A percentile compares a stretch with the other conserved stretches of the same genome.
Evolutionary conservation across 2,888 invertebrate species (phyloP).

Genomic region (Conops quadrifasciatus): DNA sequence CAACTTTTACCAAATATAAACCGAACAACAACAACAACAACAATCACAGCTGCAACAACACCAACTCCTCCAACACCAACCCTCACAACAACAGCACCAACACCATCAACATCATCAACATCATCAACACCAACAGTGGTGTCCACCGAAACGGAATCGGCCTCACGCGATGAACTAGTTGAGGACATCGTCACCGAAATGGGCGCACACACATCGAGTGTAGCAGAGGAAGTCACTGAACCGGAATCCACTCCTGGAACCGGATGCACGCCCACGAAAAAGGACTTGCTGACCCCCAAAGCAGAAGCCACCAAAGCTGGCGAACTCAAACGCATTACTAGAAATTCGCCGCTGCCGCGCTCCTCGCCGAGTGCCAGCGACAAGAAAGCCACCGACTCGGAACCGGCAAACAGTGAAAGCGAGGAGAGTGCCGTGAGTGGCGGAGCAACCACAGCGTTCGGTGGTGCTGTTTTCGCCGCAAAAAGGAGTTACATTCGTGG

Average conservation of each 20-base stretch:
- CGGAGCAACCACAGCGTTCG: not conserved
- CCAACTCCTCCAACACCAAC: conserved; percentile 27
- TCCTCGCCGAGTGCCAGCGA: conserved; percentile 40
- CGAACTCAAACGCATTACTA: conserved; percentile 49
- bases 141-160: conserved; percentile 28
- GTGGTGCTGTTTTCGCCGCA: not conserved
- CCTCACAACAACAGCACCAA: conserved; percentile 32
- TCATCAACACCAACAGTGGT: conserved; percentile 22
- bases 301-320: conserved; percentile 41
- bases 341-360: conserved; percentile 54
- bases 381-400: conserved; percentile 35
- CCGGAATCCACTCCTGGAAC: conserved; percentile 30
- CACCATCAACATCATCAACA: conserved; percentile 15
- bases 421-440: conserved; percentile 40
- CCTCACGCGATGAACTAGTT: conserved; percentile 18
- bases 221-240: conserved; percentile 32
- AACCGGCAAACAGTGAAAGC: conserved; percentile 43
- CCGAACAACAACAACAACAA: conserved; percentile 29
- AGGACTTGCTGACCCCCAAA: conserved; percentile 34
- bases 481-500: conserved; percentile 48
- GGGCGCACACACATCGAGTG: conserved; percentile 24
- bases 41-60: conserved; percentile 33
- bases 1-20: conserved; percentile 28
- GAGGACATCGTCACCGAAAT: conserved; percentile 24
- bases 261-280: conserved; percentile 42